Evolutionary conservation across 2,888 invertebrate species (phyloP).

Genomic region (Chloroclysta siterata): DNA sequence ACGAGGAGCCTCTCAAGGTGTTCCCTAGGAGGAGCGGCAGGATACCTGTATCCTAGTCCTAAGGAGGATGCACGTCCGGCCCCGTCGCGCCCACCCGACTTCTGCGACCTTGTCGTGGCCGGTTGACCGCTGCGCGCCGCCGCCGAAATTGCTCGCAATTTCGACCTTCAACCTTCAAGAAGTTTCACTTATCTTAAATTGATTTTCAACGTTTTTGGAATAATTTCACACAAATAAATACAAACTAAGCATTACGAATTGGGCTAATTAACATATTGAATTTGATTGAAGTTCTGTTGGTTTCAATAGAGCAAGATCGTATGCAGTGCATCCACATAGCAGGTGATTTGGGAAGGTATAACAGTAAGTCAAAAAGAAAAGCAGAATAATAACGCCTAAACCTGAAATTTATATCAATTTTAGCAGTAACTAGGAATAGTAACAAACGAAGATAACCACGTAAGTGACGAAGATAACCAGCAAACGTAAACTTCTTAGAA

Average conservation of each 20-base stretch:
- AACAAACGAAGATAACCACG: background rate
- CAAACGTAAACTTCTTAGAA: background rate
- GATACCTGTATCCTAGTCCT: constrained; percentile 72
- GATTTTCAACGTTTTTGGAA: background rate
- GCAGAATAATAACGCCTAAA: background rate
- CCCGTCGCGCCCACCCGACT: constrained; percentile 44
- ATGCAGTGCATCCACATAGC: too few relatives aligned
- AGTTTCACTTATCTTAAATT: constrained; percentile 1
- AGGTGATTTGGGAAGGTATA: too few relatives aligned
- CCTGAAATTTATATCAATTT: background rate
- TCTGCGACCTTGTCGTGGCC: constrained; percentile 37
- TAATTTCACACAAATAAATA: too few relatives aligned
- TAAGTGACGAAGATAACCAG: background rate
- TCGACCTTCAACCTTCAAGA: constrained; percentile 36
- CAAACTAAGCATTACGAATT: too few relatives aligned
- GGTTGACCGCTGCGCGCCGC: constrained; percentile 35
- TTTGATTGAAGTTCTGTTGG: too few relatives aligned
- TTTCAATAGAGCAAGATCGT: too few relatives aligned
- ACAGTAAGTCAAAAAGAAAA: too few relatives aligned
- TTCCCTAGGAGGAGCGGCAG: constrained; percentile 47
- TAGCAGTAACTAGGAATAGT: background rate
- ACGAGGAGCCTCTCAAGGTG: constrained; percentile 26
- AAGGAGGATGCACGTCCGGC: constrained; percentile 80
- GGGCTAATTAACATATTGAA: too few relatives aligned
- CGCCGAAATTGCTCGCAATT: constrained; percentile 22